Evolutionary conservation across 1,140 invertebrate species (phyloP).

Genomic region (Drosophila leontia): DNA sequence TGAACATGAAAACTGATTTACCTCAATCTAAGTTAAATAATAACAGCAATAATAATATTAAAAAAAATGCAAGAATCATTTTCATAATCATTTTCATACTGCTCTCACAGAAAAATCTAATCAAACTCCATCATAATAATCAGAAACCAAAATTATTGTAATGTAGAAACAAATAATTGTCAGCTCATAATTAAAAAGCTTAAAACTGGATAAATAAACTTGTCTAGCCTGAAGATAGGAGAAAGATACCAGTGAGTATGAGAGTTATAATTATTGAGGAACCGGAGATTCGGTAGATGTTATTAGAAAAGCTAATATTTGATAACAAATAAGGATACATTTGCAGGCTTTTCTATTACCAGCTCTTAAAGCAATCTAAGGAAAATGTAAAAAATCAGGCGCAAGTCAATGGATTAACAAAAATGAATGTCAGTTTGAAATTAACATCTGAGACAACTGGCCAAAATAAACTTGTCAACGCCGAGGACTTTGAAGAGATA

Average conservation of each 20-base stretch:
- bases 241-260: background rate
- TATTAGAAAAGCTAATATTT: conserved; percentile 6
- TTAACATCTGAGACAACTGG: conserved; percentile 27
- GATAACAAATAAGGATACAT: conserved; percentile 3
- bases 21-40: background rate
- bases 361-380: background rate
- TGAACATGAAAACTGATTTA: background rate
- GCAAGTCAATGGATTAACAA: conserved; percentile 28
- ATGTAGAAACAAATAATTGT: conserved; percentile 1
- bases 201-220: conserved; percentile 13
- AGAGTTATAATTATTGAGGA: background rate
- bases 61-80: background rate
- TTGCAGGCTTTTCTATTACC: background rate
- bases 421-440: conserved; percentile 31
- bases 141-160: conserved; percentile 1
- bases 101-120: background rate
- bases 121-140: conserved; percentile 1
- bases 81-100: background rate
- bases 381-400: background rate
- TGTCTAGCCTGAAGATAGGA: background rate
- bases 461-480: conserved; percentile 31
- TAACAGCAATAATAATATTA: background rate
- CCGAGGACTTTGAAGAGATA: conserved; percentile 2
- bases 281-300: background rate
- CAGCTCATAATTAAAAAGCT: conserved; percentile 5